These are phyloP conservation scores for Cataglyphis albicans DNA, from an alignment of 2,888 invertebrate genomes.

Conservation along the genomic window DNA sequence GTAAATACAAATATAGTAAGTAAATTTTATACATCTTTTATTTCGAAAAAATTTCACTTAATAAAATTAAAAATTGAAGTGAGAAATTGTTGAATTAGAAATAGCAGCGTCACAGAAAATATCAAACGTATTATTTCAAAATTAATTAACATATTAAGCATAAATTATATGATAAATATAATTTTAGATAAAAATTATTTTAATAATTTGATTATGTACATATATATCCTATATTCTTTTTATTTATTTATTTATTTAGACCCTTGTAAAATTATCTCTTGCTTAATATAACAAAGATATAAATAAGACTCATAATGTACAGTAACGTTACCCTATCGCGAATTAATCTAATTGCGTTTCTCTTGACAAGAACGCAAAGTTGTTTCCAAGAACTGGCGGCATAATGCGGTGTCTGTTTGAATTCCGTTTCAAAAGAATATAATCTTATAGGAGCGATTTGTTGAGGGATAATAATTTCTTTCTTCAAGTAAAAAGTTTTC, in stretches of 20 bases:
- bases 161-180: neutral
- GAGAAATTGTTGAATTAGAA: neutral
- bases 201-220: neutral
- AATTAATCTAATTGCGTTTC: slow-evolving; percentile 89
- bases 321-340: slow-evolving; percentile 86
- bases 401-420: slow-evolving; percentile 83
- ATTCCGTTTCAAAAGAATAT: slow-evolving; percentile 76
- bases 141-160: neutral
- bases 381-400: slow-evolving; percentile 88
- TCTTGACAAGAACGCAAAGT: slow-evolving; percentile 88
- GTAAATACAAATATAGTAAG: neutral
- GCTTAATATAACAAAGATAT: neutral
- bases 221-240: too few relatives aligned
- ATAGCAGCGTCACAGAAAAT: neutral
- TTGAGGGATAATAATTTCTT: slow-evolving; percentile 48
- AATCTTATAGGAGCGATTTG: slow-evolving; percentile 67
- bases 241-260: neutral
- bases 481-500: neutral
- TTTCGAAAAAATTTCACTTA: slow-evolving; percentile 4
- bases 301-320: neutral
- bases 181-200: neutral
- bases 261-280: neutral
- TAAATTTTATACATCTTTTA: neutral
- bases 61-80: neutral
- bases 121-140: neutral